Base-by-base conservation (phyloP, 2,888 invertebrate species). In the Hymenopus coronatus region DNA sequence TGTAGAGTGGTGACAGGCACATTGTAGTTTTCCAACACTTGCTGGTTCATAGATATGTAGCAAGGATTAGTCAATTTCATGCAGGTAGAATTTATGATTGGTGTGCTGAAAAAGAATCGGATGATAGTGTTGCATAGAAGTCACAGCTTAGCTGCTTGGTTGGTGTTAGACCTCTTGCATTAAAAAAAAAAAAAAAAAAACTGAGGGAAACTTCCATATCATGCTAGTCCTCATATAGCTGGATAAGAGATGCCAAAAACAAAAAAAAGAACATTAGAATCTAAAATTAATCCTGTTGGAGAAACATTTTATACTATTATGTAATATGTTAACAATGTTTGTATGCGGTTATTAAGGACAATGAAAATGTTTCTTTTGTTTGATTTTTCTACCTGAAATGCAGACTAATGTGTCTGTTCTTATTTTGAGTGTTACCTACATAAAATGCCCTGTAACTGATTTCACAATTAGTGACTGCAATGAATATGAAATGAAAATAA, bases 191-290 rank as follows among this genome's bases (percentile, higher is more conserved):
- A n/a, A n/a, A n/a, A 85, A 84, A 88, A 82, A 40, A 89, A 82
- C 87, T 88, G 88, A 89, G 83, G 86, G 83, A 85, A 86, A 88
- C 88, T 88, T 89, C 88, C 89, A 89, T 89, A 89, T 89, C 89
- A 89, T 89, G 88, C 89, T 89, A 89, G 89, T 89, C 89, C 86
- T 85, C 33, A 86, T 85, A 46, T 88, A 86, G 89, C 86, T 89
- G 40, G 88, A 88, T 82, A 82, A 70, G 85, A 88, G 88, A 87
- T 87, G 81, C 82, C 30, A 87, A 87, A 87, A 87, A 82, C 30
- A n/a, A 9, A 28, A 82, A 82, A n/a, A 33, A 40, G 82, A 87
- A 82, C 82, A 87, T 82, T 33, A 82, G 82, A 30, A 28, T 20
- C 70, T 81, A 86, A 86, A 70, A 81, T 70, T 28, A 30, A n/a